Conservation (phyloP, 2,113 vertebrate species). For the Neolamprologus kungweensis region DNA sequence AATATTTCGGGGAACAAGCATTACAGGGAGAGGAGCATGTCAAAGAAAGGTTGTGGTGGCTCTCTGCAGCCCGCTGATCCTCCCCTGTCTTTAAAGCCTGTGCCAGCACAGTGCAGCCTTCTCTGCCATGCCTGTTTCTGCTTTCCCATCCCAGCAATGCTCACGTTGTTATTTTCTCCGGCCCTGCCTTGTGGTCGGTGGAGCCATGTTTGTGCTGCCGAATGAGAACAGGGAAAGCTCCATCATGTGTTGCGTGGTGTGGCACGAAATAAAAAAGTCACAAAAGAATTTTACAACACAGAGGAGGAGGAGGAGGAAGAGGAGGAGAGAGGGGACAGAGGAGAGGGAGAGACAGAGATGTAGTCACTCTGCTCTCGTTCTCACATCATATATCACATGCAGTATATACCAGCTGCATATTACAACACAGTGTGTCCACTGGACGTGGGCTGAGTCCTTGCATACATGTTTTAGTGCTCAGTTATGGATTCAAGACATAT, state of each 20-base stretch:
- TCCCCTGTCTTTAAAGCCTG: constrained; percentile 5
- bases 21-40: not conserved
- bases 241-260: constrained; percentile 10
- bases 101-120: constrained; percentile 11
- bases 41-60: not conserved
- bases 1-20: not conserved
- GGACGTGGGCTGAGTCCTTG: not conserved
- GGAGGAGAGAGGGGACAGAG: not conserved
- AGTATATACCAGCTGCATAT: not conserved
- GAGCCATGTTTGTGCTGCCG: constrained; percentile 23
- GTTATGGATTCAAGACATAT: not conserved
- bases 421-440: not conserved
- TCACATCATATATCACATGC: not conserved
- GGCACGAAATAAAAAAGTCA: not conserved
- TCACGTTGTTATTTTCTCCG: constrained; percentile 53
- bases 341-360: not conserved
- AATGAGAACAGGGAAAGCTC: constrained; percentile 2
- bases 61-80: constrained; percentile 6
- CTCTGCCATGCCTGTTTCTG: constrained; percentile 31
- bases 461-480: not conserved
- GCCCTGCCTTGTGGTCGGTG: constrained; percentile 37
- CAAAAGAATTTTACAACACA: constrained; percentile 4
- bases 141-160: constrained; percentile 30
- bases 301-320: not conserved
- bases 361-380: not conserved